Percentiles rank a stretch among this genome's conserved stretches.
Evolutionary conservation across 2,888 invertebrate species (phyloP).

Genomic region (Limulus polyphemus): DNA sequence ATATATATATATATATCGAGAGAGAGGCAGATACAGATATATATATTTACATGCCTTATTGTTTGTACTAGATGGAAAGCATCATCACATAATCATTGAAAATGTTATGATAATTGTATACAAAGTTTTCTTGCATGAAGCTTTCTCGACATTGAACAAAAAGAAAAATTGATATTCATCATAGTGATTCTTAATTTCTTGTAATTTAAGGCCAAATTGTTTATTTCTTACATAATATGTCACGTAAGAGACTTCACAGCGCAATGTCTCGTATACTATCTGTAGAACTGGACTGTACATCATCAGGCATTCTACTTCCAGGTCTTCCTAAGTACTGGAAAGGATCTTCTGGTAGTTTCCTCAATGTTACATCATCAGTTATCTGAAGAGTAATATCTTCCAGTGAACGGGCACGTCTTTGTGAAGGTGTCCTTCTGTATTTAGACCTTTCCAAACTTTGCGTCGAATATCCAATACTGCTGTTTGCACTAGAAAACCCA

Average conservation of each 20-base stretch:
- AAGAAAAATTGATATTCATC: too few relatives aligned
- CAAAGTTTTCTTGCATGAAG: too few relatives aligned
- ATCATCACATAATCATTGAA: too few relatives aligned
- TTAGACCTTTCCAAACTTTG: slow-evolving; percentile 1
- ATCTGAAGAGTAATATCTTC: slow-evolving; percentile 2
- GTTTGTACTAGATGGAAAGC: too few relatives aligned
- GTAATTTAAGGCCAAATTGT: too few relatives aligned
- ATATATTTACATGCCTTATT: too few relatives aligned
- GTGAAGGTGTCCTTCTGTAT: background rate
- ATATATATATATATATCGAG: too few relatives aligned
- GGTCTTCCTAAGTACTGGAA: slow-evolving; percentile 16
- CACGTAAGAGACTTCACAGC: background rate
- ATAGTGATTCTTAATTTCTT: too few relatives aligned
- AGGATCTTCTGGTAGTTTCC: slow-evolving; percentile 5
- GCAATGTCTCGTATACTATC: slow-evolving; percentile 14
- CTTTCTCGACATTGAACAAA: too few relatives aligned
- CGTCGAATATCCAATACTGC: background rate
- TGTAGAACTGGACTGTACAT: slow-evolving; percentile 4
- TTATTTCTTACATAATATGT: too few relatives aligned
- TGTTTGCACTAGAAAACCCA: background rate
- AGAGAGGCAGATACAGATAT: too few relatives aligned
- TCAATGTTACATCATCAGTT: slow-evolving; percentile 4
- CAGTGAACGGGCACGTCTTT: background rate
- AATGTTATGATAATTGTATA: too few relatives aligned
- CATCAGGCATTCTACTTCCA: slow-evolving; percentile 8